Conservation (phyloP, 2,113 vertebrate species). For the Phalacrocorax pelagicus region DNA sequence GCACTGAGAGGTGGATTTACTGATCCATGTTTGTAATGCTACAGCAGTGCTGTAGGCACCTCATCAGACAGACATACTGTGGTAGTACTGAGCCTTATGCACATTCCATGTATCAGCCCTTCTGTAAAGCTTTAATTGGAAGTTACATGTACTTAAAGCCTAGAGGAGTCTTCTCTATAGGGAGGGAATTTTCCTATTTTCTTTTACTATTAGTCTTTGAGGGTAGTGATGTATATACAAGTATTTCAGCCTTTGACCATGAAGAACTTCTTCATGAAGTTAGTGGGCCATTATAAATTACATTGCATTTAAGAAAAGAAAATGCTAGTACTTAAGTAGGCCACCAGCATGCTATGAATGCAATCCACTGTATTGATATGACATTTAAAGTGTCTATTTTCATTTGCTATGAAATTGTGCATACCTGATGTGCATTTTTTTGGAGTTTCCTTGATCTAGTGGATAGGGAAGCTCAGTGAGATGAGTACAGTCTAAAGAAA, state of each 20-base stretch:
- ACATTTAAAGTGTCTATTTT: background rate
- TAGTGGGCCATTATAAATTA: background rate
- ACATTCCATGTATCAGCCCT: background rate
- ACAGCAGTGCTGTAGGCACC: background rate
- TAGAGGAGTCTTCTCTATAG: background rate
- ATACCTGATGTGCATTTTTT: background rate
- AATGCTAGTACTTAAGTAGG: background rate
- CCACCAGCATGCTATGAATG: background rate
- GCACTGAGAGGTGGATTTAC: background rate
- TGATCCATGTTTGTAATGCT: background rate
- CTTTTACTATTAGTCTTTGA: background rate
- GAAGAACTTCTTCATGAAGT: background rate
- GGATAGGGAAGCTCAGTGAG: background rate
- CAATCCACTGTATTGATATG: background rate
- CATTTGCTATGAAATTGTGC: slow-evolving; percentile 15
- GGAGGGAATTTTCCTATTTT: background rate
- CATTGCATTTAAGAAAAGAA: background rate
- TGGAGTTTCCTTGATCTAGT: background rate
- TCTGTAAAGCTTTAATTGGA: background rate
- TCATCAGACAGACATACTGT: background rate
- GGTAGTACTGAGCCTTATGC: background rate
- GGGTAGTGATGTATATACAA: background rate
- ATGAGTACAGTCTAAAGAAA: background rate
- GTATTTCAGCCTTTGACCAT: background rate
- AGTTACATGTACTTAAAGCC: background rate